Evolutionary conservation across 1,140 invertebrate species (phyloP).

Genomic region (Magallana ariakensis): DNA sequence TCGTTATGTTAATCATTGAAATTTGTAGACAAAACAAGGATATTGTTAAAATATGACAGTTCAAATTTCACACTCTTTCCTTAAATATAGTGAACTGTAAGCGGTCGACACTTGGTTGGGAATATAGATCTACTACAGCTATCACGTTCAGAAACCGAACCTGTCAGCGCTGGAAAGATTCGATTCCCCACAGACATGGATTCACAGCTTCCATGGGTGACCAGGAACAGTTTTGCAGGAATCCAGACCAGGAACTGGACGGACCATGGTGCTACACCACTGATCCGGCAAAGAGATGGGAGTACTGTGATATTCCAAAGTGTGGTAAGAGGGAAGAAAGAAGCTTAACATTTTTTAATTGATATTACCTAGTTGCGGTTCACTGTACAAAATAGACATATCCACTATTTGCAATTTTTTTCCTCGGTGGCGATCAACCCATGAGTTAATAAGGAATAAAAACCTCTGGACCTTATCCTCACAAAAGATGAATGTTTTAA

Average conservation of each 20-base stretch:
- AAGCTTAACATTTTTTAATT: no score
- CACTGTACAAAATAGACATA: no score
- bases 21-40: not conserved
- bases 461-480: no score
- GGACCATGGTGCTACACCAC: constrained; percentile 51
- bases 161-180: constrained; percentile 49
- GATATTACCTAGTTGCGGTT: no score
- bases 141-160: constrained; percentile 25
- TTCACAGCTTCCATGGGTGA: not conserved
- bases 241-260: not conserved
- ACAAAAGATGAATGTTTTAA: no score
- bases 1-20: no score
- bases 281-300: constrained; percentile 7
- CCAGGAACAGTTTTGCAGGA: constrained; percentile 51
- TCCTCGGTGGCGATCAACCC: no score
- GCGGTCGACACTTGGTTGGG: not conserved
- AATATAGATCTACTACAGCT: constrained; percentile 14
- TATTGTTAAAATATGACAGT: no score
- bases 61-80: no score
- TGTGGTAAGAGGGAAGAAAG: constrained; percentile 42
- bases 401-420: no score
- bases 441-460: no score
- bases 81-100: not conserved
- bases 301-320: constrained; percentile 36
- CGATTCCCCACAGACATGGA: constrained; percentile 37